These are phyloP conservation scores for Episyrphus balteatus DNA, from an alignment of 1,140 invertebrate species.

Conservation along the genomic window DNA sequence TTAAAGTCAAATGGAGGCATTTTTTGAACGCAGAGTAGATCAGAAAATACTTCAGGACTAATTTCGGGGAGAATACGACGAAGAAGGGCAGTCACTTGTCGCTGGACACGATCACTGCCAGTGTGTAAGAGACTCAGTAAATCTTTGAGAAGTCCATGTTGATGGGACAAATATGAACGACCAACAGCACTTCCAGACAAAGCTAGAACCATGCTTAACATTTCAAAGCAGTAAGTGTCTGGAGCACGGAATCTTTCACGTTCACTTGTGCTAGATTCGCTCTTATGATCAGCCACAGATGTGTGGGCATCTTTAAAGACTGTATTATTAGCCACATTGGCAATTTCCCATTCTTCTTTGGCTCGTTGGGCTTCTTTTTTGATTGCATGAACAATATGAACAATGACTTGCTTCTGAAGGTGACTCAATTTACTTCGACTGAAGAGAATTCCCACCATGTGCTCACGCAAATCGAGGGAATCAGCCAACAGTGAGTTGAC, in stretches of 20 bases:
- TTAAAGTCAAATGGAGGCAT: conserved; percentile 70
- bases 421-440: conserved; percentile 87
- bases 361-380: conserved; percentile 73
- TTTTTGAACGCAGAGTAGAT: conserved; percentile 52
- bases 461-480: conserved; percentile 70
- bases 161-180: conserved; percentile 78
- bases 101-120: conserved; percentile 84
- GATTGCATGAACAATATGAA: conserved; percentile 89
- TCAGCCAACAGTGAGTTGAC: conserved; percentile 24
- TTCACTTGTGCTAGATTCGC: conserved; percentile 13
- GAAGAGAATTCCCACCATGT: conserved; percentile 94
- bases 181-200: conserved; percentile 88
- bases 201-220: conserved; percentile 87
- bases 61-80: conserved; percentile 77
- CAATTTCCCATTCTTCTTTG: conserved; percentile 77
- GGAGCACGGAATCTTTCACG: conserved; percentile 42
- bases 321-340: conserved; percentile 18
- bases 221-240: conserved; percentile 95
- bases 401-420: conserved; percentile 88
- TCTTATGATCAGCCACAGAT: conserved; percentile 9
- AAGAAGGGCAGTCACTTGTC: conserved; percentile 77
- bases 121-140: conserved; percentile 82
- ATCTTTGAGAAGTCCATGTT: conserved; percentile 72
- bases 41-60: conserved; percentile 51
- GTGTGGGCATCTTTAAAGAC: conserved; percentile 27